phyloP scores from a whole-genome alignment of 1,140 invertebrate genomes.

The Paralvinella palmiformis region DNA sequence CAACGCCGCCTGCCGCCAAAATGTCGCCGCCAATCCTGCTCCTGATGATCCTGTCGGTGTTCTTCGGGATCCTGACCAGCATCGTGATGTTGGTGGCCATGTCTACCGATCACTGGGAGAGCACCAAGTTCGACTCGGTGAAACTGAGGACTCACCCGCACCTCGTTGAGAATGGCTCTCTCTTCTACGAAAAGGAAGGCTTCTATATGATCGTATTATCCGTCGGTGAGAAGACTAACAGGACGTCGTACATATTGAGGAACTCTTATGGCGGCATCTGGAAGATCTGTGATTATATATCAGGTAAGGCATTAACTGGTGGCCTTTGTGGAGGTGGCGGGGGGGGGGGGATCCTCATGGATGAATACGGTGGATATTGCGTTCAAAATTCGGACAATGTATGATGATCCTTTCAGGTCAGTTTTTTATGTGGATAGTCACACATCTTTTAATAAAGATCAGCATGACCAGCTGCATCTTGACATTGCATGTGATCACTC shows the following conservation, averaged over 20 bases:
- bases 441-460: too few species aligned
- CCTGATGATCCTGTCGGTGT: neutral
- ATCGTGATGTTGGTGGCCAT: constrained; percentile 6
- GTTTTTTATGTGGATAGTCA: too few species aligned
- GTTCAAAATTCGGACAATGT: too few species aligned
- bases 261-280: constrained; percentile 9
- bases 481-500: too few species aligned
- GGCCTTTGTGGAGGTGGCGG: neutral
- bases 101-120: constrained; percentile 9
- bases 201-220: constrained; percentile 5
- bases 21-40: neutral
- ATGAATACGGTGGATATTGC: too few species aligned
- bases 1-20: too few species aligned
- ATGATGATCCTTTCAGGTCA: too few species aligned
- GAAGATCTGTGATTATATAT: constrained; percentile 7
- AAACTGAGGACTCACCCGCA: neutral
- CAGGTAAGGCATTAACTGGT: too few species aligned
- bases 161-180: neutral
- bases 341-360: neutral
- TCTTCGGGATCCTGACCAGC: constrained; percentile 1
- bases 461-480: too few species aligned
- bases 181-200: neutral
- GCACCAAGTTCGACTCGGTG: neutral
- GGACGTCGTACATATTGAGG: neutral
- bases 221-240: neutral